Evolutionary conservation across 2,888 invertebrate genomes (phyloP), one percentile per base, ranked within the genome.

Genomic region (Trachelus troglodyta): DNA sequence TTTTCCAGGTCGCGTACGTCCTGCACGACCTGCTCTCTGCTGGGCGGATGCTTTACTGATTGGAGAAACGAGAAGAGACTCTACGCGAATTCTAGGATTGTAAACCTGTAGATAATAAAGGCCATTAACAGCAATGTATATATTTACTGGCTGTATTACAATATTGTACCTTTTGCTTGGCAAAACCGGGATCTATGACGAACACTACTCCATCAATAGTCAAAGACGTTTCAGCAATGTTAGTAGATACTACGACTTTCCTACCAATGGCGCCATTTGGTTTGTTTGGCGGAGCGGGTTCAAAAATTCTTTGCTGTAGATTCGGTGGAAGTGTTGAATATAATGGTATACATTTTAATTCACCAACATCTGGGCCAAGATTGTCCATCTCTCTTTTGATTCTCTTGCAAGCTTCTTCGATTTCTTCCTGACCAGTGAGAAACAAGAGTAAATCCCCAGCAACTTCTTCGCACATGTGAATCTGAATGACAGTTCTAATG

Each of bases 131-230:
- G 35, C 12, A 11, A 4, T 40, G 23, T 74, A 69, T 75, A 40
- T 34, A 23, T 69, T 30, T 37, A 74, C 74, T 74, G 35, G 37
- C 6, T 69, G 33, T 73, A 33, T 30, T 35, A 75, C 56, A 33
- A 68, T 68, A 69, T 1, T 74, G 74, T 84, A 96, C 97, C 93
- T 99, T 99, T 91, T 99, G 99, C 90, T 99, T 99, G 0, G 99
- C 98, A 92, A 99, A 99, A 12, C 99, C 99, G 0, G 99, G 99
- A 92, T 99, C 99, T 89, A 99, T 99, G 12, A 99, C 99, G 91
- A 99, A 99, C 15, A 99, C 99, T 1, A 99, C 99, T 75, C 99
- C 99, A 88, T 99, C 99, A 87, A 99, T 99, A 9, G 99, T 99
- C 34, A 99, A 92, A 0, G 99, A 99, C 0, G 99, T 99, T 93